Percentiles rank a stretch among this genome's conserved stretches.
phyloP scores from a whole-genome alignment of 2,113 vertebrate species.

The Nycticebus coucang region DNA sequence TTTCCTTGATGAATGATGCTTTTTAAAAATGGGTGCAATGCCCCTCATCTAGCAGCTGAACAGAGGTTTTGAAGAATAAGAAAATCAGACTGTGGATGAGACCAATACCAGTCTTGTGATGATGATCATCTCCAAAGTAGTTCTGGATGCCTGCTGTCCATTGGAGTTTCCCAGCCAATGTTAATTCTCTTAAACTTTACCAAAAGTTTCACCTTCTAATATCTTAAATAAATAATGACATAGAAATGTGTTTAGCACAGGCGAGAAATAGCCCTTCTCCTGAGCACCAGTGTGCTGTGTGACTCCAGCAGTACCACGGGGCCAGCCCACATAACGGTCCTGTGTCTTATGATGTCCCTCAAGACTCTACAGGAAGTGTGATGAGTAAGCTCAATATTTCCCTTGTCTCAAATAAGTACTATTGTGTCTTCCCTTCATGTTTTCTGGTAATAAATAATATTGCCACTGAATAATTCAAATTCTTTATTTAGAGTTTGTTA shows the following conservation, averaged over 20 bases:
- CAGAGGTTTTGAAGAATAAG: neutral
- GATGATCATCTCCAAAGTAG: neutral
- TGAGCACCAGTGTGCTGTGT: neutral
- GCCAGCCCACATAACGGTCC: neutral
- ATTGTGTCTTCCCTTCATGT: neutral
- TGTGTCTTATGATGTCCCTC: neutral
- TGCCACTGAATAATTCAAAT: neutral
- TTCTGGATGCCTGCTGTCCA: neutral
- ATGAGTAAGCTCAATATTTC: neutral
- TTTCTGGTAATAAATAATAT: slow-evolving; percentile 34
- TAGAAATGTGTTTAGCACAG: neutral
- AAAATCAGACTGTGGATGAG: neutral
- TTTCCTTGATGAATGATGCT: neutral
- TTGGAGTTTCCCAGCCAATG: neutral
- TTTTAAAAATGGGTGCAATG: neutral
- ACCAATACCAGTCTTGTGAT: neutral
- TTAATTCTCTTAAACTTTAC: neutral
- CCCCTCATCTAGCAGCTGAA: neutral
- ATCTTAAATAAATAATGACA: slow-evolving; percentile 37
- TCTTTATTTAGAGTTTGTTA: neutral
- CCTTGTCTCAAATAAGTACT: neutral
- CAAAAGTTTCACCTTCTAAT: neutral
- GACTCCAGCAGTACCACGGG: accelerated
- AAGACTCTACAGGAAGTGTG: neutral
- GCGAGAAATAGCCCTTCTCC: neutral